Conservation (phyloP, 2,888 invertebrate genomes). For the Cynaeus angustus region DNA sequence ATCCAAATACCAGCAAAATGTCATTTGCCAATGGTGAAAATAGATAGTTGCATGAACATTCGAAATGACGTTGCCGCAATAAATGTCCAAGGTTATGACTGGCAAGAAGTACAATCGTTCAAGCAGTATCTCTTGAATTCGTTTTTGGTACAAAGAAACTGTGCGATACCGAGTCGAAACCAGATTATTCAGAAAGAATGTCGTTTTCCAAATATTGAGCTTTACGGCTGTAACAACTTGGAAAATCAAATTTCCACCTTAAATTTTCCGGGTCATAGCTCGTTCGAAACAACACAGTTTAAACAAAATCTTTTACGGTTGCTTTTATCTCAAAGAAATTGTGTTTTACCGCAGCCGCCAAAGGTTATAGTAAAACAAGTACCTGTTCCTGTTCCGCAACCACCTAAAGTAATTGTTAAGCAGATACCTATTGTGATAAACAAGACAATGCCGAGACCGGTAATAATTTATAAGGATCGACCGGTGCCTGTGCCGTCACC, state of each 20-base stretch:
- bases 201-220: not conserved
- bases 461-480: not conserved
- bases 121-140: not conserved
- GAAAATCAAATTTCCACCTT: constrained; percentile 9
- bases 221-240: not conserved
- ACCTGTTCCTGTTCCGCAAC: not conserved
- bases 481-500: constrained; percentile 3
- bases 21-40: not conserved
- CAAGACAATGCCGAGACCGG: not conserved
- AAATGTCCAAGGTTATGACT: not conserved
- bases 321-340: too few species aligned
- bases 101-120: not conserved
- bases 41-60: not conserved
- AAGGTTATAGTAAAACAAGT: constrained; percentile 45
- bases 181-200: not conserved
- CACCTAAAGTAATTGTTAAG: constrained; percentile 21
- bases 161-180: not conserved
- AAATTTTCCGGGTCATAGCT: not conserved
- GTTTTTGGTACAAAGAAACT: not conserved
- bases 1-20: not conserved
- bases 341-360: constrained; percentile 24
- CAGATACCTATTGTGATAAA: constrained; percentile 4
- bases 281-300: not conserved
- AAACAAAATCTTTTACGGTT: not conserved
- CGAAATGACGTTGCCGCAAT: not conserved